These are phyloP conservation scores for Dryobotodes eremita DNA, from an alignment of 2,888 invertebrate genomes.

Conservation along the genomic window DNA sequence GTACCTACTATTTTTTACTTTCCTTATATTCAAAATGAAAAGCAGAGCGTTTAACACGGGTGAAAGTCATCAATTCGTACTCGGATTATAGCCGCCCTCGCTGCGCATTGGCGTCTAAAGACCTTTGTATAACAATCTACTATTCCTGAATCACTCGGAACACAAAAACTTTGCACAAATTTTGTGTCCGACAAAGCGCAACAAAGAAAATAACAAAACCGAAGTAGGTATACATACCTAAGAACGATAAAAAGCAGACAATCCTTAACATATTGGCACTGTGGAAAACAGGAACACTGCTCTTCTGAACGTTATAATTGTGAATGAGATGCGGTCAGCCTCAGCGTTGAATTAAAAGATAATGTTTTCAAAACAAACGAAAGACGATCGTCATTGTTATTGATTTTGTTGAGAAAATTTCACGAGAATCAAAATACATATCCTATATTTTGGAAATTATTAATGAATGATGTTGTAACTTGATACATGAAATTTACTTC, in stretches of 20 bases:
- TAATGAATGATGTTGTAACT: constrained; percentile 8
- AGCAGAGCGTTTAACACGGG: no score
- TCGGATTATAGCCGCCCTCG: no score
- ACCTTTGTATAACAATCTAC: no score
- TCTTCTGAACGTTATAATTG: constrained; percentile 12
- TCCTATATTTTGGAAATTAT: constrained; percentile 18
- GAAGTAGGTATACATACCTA: constrained; percentile 38
- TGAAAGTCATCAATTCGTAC: no score
- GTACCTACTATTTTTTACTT: no score
- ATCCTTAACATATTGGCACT: constrained; percentile 39
- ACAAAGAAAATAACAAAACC: background rate
- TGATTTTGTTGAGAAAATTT: constrained; percentile 10
- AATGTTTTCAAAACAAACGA: constrained; percentile 49
- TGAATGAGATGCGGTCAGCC: constrained; percentile 16
- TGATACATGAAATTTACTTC: background rate
- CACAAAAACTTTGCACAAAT: background rate
- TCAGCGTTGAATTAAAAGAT: constrained; percentile 6
- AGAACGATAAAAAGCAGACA: constrained; percentile 9
- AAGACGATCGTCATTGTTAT: constrained; percentile 45
- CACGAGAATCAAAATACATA: constrained; percentile 6
- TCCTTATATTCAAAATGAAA: no score
- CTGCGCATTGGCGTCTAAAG: no score
- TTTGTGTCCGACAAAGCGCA: background rate
- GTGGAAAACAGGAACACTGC: constrained; percentile 2
- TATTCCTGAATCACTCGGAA: background rate